Evolutionary conservation across 2,888 invertebrate genomes (phyloP).

Genomic region (Campoplex nolae): DNA sequence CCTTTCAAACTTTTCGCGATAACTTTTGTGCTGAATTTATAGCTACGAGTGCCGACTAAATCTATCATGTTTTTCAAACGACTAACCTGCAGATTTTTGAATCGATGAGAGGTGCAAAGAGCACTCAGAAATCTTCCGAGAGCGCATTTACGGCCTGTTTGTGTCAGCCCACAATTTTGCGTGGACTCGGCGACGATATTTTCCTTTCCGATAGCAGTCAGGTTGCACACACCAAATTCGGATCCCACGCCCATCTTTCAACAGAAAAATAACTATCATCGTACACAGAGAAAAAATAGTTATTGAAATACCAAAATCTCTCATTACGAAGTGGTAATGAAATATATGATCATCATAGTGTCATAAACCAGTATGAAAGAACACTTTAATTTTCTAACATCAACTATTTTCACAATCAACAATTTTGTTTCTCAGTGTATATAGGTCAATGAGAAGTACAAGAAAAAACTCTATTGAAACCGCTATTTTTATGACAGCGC

Average conservation of each 20-base stretch:
- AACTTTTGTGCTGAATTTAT: not conserved
- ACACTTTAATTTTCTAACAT: too few species aligned
- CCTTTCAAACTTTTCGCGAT: not conserved
- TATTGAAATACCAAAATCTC: too few species aligned
- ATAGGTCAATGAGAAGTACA: not conserved
- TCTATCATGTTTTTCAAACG: not conserved
- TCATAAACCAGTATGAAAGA: too few species aligned
- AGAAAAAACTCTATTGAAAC: not conserved
- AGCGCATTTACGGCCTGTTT: conserved; percentile 74
- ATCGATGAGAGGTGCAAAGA: conserved; percentile 91
- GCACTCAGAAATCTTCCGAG: conserved; percentile 79
- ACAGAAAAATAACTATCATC: conserved; percentile 2
- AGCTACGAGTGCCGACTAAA: not conserved
- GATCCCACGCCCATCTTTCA: conserved; percentile 79
- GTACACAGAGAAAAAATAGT: not conserved
- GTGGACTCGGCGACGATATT: conserved; percentile 70
- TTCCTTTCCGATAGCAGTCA: conserved; percentile 73
- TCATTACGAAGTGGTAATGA: too few species aligned
- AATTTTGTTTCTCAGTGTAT: too few species aligned
- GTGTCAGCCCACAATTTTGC: conserved; percentile 71
- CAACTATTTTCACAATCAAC: too few species aligned
- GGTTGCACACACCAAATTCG: conserved; percentile 76
- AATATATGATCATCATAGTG: too few species aligned
- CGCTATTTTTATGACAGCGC: not conserved
- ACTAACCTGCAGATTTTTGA: conserved; percentile 91